phyloP scores from a whole-genome alignment of 1,140 invertebrate genomes.

The Philopotamus ludificatus region DNA sequence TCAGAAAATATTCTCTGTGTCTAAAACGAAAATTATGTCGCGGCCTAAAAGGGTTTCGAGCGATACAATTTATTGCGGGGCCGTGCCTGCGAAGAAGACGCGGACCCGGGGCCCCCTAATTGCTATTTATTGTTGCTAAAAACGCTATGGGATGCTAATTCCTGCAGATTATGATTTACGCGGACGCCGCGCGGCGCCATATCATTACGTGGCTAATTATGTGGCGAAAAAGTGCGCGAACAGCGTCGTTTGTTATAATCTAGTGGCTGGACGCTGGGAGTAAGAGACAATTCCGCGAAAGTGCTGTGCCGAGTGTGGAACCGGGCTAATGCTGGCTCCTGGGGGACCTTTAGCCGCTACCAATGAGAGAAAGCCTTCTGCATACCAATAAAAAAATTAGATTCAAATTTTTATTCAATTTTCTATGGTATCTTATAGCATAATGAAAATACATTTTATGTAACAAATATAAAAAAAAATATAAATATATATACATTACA shows the following conservation, averaged over 20 bases:
- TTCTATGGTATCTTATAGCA: too few relatives aligned
- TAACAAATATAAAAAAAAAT: too few relatives aligned
- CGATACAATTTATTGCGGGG: conserved; percentile 36
- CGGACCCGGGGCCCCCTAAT: conserved; percentile 19
- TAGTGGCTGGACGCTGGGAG: neutral
- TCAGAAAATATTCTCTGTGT: conserved; percentile 41
- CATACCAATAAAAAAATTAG: too few relatives aligned
- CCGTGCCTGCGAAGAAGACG: conserved; percentile 32
- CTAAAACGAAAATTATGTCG: conserved; percentile 43
- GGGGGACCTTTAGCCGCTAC: too few relatives aligned
- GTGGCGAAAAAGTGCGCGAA: neutral
- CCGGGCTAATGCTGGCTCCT: too few relatives aligned
- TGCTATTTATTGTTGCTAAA: conserved; percentile 39
- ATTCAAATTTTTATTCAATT: too few relatives aligned
- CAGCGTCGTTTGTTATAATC: neutral
- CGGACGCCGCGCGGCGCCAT: neutral
- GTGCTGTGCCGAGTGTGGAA: too few relatives aligned
- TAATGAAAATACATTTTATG: too few relatives aligned
- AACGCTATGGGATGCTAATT: conserved; percentile 30
- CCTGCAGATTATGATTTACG: conserved; percentile 28
- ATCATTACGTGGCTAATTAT: neutral
- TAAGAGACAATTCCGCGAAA: too few relatives aligned
- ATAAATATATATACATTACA: too few relatives aligned
- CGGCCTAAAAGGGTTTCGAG: conserved; percentile 40
- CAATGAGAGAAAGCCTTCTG: too few relatives aligned